phyloP scores from a whole-genome alignment of 2,888 invertebrate species.

The Plagiodera versicolora region DNA sequence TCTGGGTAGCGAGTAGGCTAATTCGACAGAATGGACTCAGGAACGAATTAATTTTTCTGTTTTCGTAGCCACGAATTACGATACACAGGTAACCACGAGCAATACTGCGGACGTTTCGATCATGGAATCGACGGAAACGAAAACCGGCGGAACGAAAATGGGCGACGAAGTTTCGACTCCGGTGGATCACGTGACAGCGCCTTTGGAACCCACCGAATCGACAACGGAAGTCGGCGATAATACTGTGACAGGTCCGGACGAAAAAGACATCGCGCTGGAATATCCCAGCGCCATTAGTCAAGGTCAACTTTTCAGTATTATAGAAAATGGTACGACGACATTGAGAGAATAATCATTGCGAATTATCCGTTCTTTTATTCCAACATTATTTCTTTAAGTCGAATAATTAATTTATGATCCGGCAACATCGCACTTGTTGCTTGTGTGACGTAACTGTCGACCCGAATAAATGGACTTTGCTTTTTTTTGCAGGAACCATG shows the following conservation, averaged over 20 bases:
- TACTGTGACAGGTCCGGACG: too few species aligned
- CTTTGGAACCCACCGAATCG: neutral
- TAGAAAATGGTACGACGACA: slow-evolving; percentile 48
- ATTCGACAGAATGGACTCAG: too few species aligned
- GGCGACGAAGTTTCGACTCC: neutral
- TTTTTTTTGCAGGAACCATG: slow-evolving; percentile 46
- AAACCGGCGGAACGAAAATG: neutral
- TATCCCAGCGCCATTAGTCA: slow-evolving; percentile 53
- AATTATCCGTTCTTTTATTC: neutral
- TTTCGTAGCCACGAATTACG: slow-evolving; percentile 28
- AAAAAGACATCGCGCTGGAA: slow-evolving; percentile 38
- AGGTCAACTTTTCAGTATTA: slow-evolving; percentile 54
- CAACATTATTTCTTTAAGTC: too few species aligned
- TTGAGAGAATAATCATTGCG: neutral
- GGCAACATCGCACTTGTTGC: too few species aligned
- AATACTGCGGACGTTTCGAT: slow-evolving; percentile 29
- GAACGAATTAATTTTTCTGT: neutral
- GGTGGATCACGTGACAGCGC: neutral
- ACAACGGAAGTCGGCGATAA: slow-evolving; percentile 7
- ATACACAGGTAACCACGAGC: slow-evolving; percentile 33
- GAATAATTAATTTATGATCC: too few species aligned
- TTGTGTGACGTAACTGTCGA: too few species aligned
- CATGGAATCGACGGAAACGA: slow-evolving; percentile 32
- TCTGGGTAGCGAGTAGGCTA: too few species aligned
- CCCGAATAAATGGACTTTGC: too few species aligned